phyloP scores from a whole-genome alignment of 2,113 vertebrate species.

The Corythornis vintsioides region DNA sequence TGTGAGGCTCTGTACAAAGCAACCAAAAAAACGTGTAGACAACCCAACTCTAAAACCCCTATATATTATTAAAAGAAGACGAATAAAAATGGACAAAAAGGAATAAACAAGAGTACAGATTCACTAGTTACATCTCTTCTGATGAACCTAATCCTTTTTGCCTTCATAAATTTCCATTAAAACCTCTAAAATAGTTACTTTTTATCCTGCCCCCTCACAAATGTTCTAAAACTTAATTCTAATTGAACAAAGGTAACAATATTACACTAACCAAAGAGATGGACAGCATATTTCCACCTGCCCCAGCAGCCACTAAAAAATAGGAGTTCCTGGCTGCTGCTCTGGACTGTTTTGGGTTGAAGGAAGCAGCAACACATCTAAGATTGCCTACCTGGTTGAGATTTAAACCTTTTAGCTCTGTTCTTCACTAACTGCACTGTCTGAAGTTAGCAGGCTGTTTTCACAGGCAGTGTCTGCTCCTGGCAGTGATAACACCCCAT shows the following conservation, averaged over 20 bases:
- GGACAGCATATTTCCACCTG: neutral
- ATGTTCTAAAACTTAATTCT: neutral
- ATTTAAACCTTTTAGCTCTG: neutral
- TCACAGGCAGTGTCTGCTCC: too few relatives aligned
- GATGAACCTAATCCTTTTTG: neutral
- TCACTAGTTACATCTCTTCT: neutral
- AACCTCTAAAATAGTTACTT: neutral
- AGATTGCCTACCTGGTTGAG: neutral
- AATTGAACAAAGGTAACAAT: neutral
- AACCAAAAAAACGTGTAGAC: neutral
- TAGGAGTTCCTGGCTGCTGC: neutral
- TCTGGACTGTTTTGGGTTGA: neutral
- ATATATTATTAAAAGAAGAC: neutral
- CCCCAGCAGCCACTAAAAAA: fast-evolving
- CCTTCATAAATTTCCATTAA: neutral
- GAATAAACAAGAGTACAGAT: neutral
- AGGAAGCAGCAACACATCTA: neutral
- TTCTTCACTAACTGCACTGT: too few relatives aligned
- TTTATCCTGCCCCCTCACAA: neutral
- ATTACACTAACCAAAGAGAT: neutral
- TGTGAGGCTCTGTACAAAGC: neutral
- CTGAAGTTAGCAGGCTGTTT: too few relatives aligned
- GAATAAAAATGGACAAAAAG: neutral
- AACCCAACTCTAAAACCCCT: neutral
- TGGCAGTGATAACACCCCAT: too few relatives aligned